Evolutionary conservation across 2,888 invertebrate species (phyloP), one percentile per base, ranked within the genome.

Genomic region (Chrysomela aeneicollis): DNA sequence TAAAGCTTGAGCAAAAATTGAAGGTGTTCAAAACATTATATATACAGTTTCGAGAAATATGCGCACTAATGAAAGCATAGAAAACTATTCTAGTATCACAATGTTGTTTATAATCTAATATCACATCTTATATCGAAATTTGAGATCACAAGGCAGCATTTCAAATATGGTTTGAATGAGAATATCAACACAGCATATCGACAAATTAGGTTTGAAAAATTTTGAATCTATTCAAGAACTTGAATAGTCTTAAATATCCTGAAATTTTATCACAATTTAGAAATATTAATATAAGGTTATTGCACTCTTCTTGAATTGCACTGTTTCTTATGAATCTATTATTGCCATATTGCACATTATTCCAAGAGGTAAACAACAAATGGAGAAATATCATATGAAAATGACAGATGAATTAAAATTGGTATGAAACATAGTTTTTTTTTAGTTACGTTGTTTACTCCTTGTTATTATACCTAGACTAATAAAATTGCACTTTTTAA

Each of bases 1-100:
- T 81, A 80, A 82, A 81, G 79, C 80, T 82, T 82, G 82, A 82
- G 82, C 82, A 82, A 81, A 76, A 78, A 68, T 68, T 71, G 75
- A 76, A 78, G 78, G 81, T 81, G 80, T 76, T 63, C 68, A 51
- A 26, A 8, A 60, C 21, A 52, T 60, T 37, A 19, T 55, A 60
- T 60, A 26, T 52, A 60, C 60, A 60, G 8, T 51, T 19, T 22
- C 35, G 68, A 63, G 59, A 61, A 67, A 68, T 69, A 58, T 72
- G 69, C 69, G 71, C 59, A 61, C 47, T 58, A 52, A 63, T 50
- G 22, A 47, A 66, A 58, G 47, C 61, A 57, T 37, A n/a, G 47
- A 47, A 32, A 55, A 35, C 10, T 46, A 42, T 30, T 52, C 51
- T 55, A 64, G 21, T 66, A 67, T 70, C 66, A 68, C 68, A 70